A percentile compares a stretch with the other conserved stretches of the same genome.
Evolutionary conservation across 1,140 invertebrate species (phyloP).

Genomic region (Nebria ingens): DNA sequence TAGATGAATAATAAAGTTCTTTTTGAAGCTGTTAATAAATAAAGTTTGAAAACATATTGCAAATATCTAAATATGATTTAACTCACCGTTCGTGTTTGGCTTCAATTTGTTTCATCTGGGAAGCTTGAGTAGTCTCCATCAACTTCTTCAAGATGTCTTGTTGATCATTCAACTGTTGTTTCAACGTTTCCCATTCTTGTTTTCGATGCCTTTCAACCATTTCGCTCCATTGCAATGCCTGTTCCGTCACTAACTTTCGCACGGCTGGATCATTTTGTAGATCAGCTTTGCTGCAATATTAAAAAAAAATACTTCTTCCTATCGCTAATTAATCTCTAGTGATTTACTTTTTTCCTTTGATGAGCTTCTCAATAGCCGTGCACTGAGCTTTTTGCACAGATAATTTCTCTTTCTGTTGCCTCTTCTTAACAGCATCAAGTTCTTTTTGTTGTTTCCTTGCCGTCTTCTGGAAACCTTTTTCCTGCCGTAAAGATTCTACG

Average conservation of each 20-base stretch:
- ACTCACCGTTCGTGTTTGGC: slow-evolving; percentile 84
- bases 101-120: slow-evolving; percentile 85
- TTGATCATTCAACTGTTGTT: slow-evolving; percentile 74
- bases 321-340: neutral
- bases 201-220: slow-evolving; percentile 79
- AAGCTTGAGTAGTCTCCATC: slow-evolving; percentile 71
- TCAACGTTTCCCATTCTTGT: slow-evolving; percentile 82
- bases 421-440: slow-evolving; percentile 80
- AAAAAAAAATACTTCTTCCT: too few relatives aligned
- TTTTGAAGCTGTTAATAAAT: too few relatives aligned
- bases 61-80: too few relatives aligned
- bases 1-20: too few relatives aligned
- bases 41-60: too few relatives aligned
- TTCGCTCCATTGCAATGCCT: slow-evolving; percentile 90
- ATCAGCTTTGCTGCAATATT: slow-evolving; percentile 60
- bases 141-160: slow-evolving; percentile 75
- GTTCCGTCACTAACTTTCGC: slow-evolving; percentile 72
- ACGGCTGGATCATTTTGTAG: slow-evolving; percentile 67
- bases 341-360: slow-evolving; percentile 82
- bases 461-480: slow-evolving; percentile 92
- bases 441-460: slow-evolving; percentile 95
- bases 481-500: slow-evolving; percentile 75
- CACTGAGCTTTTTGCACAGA: slow-evolving; percentile 90
- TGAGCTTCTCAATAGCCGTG: slow-evolving; percentile 87
- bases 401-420: slow-evolving; percentile 87